phyloP scores from a whole-genome alignment of 2,113 vertebrate species.

The Panthera tigris region DNA sequence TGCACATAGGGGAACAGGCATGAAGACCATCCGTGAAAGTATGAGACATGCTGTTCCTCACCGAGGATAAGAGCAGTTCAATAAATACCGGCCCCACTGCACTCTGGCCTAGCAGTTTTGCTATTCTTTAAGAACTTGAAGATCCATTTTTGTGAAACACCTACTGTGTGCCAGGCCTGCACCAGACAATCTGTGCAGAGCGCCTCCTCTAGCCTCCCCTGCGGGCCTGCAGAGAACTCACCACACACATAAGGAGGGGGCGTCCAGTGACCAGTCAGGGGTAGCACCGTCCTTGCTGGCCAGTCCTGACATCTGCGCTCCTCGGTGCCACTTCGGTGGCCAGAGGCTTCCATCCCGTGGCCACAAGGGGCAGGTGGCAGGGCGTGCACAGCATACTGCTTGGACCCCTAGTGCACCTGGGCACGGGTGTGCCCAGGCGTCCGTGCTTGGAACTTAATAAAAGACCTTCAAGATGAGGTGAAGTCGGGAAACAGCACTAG shows the following conservation, averaged over 20 bases:
- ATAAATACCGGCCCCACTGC: rapidly evolving
- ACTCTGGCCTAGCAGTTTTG: too few relatives aligned
- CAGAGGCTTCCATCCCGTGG: not conserved
- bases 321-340: not conserved
- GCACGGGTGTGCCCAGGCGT: rapidly evolving
- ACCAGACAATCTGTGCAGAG: rapidly evolving
- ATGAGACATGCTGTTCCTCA: not conserved
- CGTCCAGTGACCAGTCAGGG: rapidly evolving
- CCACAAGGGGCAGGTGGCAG: not conserved
- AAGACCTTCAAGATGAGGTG: not conserved
- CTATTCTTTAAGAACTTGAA: not conserved
- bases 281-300: not conserved
- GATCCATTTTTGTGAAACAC: not conserved
- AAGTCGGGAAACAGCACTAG: not conserved
- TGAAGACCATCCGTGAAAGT: not conserved
- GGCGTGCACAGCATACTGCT: not conserved
- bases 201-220: not conserved
- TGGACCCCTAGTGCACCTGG: rapidly evolving
- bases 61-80: not conserved
- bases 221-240: rapidly evolving
- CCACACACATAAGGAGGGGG: rapidly evolving
- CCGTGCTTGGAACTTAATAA: rapidly evolving
- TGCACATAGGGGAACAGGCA: rapidly evolving
- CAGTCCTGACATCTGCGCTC: not conserved
- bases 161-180: not conserved